phyloP scores from a whole-genome alignment of 2,113 vertebrate species.

The Gopherus flavomarginatus region DNA sequence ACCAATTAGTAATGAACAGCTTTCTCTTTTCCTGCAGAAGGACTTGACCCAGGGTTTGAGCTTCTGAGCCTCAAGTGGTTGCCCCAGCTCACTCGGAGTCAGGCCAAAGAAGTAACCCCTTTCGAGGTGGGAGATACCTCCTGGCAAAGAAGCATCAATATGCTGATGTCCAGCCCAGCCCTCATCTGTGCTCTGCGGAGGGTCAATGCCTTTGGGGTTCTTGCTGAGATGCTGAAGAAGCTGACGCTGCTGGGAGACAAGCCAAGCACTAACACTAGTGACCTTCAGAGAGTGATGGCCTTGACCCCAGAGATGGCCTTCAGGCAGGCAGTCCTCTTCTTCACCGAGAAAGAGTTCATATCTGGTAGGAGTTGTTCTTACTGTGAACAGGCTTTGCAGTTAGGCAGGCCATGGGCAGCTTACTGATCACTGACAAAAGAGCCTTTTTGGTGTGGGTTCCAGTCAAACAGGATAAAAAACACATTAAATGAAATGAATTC shows the following conservation, averaged over 20 bases:
- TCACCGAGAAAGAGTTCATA: conserved; percentile 73
- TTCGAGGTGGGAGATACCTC: conserved; percentile 76
- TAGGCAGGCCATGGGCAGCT: background rate
- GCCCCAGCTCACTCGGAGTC: conserved; percentile 66
- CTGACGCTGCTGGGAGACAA: background rate
- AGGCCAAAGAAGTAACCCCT: conserved; percentile 80
- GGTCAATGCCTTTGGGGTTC: conserved; percentile 52
- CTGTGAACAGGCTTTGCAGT: background rate
- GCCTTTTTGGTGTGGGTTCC: background rate
- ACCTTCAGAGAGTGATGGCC: conserved; percentile 72
- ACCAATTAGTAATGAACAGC: background rate
- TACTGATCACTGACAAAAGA: background rate
- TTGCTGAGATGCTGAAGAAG: conserved; percentile 50
- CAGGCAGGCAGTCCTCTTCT: conserved; percentile 79
- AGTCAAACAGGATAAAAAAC: background rate
- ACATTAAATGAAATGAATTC: background rate
- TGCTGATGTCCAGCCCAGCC: conserved; percentile 66
- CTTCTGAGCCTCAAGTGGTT: conserved; percentile 81
- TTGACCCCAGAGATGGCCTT: conserved; percentile 77
- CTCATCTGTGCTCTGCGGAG: conserved; percentile 69
- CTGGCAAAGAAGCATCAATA: conserved; percentile 65
- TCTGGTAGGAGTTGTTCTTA: conserved; percentile 43
- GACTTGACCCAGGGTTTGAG: conserved; percentile 55
- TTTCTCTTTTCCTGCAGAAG: conserved; percentile 51
- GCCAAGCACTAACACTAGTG: background rate